Base-by-base conservation (phyloP, 2,113 vertebrate species). In the Aegypius monachus region DNA sequence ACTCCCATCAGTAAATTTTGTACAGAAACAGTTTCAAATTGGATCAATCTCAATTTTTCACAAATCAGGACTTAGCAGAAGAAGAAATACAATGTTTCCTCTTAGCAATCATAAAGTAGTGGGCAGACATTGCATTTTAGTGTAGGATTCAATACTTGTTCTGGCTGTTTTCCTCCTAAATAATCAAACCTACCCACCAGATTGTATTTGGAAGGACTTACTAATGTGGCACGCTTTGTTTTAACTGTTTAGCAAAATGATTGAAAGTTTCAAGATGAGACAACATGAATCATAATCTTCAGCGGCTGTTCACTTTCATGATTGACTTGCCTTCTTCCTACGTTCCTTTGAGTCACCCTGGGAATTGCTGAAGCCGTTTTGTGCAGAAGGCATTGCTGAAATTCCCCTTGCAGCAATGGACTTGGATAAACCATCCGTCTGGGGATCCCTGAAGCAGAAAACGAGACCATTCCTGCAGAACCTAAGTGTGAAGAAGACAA, bases 381-480 rank as follows among this genome's bases (percentile, higher is more conserved):
- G 22, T 43, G 13, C 65, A 56, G 61, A 52, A 93, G 58, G 26
- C 55, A 45, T 36, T 40, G 42, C 45, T 75, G 93, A 72, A 59
- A 75, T 72, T 75, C 87, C 89, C n/a, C 29, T 88, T 61, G 96
- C 81, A 90, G 93, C 62, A 14, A 98, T 98, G 98, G 98, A 98
- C 95, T 96, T 98, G 86, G 98, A 98, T 71, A 98, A 98, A 68
- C 74, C 96, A 0, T 98, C 98, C 0, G 98, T 98, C 14, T 99
- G 98, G 98, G 98, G 93, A 53, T 98, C 98, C 16, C 88, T 99
- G 21, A 98, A 98, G 6, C 96, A 98, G 88, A 97, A 98, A 81
- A 99, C 98, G 3, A 97, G 93, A 47, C 98, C 98, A 0, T 89
- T 98, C 80, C 67, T 98, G 59, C 97, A 88, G 21, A 98, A 98